Base-by-base conservation (phyloP, 2,888 invertebrate species). In the Gymnocheta viridis region DNA sequence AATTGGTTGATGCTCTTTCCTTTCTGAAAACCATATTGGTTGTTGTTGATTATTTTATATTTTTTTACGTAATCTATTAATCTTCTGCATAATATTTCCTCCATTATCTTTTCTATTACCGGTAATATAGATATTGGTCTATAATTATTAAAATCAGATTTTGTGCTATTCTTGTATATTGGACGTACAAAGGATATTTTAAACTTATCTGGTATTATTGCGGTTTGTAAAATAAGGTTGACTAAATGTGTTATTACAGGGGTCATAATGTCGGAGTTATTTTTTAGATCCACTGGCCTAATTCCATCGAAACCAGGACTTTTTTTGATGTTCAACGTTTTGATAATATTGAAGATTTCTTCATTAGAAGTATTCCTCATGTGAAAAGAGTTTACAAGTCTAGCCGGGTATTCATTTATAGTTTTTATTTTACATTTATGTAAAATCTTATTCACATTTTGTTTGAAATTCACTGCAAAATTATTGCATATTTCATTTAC, bases 291-390 rank as follows among this genome's bases (percentile, higher is more conserved):
- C 7, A 2, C 58, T 17, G 67, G 51, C 27, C 69, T 44, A 17
- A 82, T 70, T 12, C 17, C 19, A 44, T 74, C 54, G 19, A 32
- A 12, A 17, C 54, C 79, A 22, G 62, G 5, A n/a, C n/a, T n/a
- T n/a, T n/a, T n/a, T n/a, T n/a, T n/a, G n/a, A n/a, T n/a, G 17
- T 2, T 9, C 29, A n/a, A n/a, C n/a, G n/a, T n/a, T n/a, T 51
- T 60, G 22, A 78, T n/a, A 1, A 80, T 80, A 14, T 56, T 32
- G 7, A 56, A 66, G 10, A 80, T 38, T 66, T 74, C 74, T 10
- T 22, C 27, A 17, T 76, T 41, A 19, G 24, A 19, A 9, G 29
- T 29, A 29, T 66, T 47, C 2, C 27, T 66, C 5, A 66, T 17
- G 19, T 27, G 19, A 19, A 47, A 29, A 1, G 64, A 29, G 5